phyloP scores from a whole-genome alignment of 2,797 vertebrate genomes.

The Danionella dracula region DNA sequence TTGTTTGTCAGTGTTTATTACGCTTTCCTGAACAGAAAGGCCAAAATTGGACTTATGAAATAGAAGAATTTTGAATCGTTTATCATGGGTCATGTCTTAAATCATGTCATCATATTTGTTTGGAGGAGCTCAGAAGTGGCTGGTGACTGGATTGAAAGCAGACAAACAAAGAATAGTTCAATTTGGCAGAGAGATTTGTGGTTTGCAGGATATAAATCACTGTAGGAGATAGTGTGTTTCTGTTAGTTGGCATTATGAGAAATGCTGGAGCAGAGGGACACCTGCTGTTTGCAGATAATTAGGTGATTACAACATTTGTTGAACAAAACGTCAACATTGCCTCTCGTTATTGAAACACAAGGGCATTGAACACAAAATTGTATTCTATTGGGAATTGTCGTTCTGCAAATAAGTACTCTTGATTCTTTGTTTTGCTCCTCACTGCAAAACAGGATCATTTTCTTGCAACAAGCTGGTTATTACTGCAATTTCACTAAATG shows the following conservation, averaged over 20 bases:
- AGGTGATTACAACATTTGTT: conserved; percentile 14
- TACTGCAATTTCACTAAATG: too few species aligned
- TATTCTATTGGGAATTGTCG: too few species aligned
- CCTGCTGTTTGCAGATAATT: conserved; percentile 1
- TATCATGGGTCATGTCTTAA: conserved; percentile 36
- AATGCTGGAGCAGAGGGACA: background rate
- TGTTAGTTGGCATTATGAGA: conserved; percentile 13
- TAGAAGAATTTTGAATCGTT: conserved; percentile 46
- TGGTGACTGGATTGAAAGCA: conserved; percentile 38
- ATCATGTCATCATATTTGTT: conserved; percentile 26
- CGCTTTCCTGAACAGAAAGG: conserved; percentile 28
- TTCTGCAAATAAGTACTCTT: too few species aligned
- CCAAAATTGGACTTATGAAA: conserved; percentile 41
- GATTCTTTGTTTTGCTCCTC: too few species aligned
- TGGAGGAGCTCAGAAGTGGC: conserved; percentile 6
- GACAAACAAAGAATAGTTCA: conserved; percentile 29
- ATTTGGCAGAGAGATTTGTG: background rate
- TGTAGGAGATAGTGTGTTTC: conserved; percentile 4
- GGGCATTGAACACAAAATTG: too few species aligned
- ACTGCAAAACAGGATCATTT: too few species aligned
- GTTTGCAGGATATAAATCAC: conserved; percentile 36
- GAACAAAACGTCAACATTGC: too few species aligned
- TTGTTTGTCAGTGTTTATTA: conserved; percentile 49
- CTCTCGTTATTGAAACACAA: too few species aligned
- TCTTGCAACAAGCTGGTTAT: too few species aligned